Evolutionary conservation across 2,888 invertebrate genomes (phyloP).

Genomic region (Tribolium freemani): DNA sequence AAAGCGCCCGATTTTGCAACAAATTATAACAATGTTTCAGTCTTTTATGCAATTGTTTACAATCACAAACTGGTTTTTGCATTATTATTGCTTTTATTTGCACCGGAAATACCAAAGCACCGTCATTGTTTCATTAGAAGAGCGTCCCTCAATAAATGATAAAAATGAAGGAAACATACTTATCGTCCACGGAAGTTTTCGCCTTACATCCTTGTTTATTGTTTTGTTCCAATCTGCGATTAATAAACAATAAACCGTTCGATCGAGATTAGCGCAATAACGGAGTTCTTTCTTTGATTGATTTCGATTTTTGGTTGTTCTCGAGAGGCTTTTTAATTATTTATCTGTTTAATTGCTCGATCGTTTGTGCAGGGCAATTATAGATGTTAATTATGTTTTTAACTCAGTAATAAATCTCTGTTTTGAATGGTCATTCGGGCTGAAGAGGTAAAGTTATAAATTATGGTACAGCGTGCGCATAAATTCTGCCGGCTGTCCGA

Average conservation of each 20-base stretch:
- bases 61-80: slow-evolving; percentile 2
- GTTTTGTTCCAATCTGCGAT: slow-evolving; percentile 12
- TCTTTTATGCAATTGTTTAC: background rate
- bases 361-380: background rate
- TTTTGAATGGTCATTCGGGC: background rate
- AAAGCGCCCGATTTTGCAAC: slow-evolving; percentile 14
- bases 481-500: background rate
- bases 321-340: no score
- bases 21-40: background rate
- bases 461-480: background rate
- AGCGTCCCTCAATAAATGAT: background rate
- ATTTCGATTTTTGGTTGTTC: background rate
- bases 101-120: slow-evolving; percentile 33
- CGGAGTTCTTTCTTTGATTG: background rate
- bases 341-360: background rate
- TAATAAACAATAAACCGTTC: slow-evolving; percentile 20
- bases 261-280: slow-evolving; percentile 4
- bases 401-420: background rate
- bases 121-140: background rate
- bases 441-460: background rate
- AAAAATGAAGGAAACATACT: slow-evolving; percentile 32
- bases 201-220: slow-evolving; percentile 23
- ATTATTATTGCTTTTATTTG: slow-evolving; percentile 16
- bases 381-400: background rate
- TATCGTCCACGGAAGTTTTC: slow-evolving; percentile 33